These are phyloP conservation scores for Perognathus longimembris DNA, from an alignment of 2,113 vertebrate species.

Conservation along the genomic window DNA sequence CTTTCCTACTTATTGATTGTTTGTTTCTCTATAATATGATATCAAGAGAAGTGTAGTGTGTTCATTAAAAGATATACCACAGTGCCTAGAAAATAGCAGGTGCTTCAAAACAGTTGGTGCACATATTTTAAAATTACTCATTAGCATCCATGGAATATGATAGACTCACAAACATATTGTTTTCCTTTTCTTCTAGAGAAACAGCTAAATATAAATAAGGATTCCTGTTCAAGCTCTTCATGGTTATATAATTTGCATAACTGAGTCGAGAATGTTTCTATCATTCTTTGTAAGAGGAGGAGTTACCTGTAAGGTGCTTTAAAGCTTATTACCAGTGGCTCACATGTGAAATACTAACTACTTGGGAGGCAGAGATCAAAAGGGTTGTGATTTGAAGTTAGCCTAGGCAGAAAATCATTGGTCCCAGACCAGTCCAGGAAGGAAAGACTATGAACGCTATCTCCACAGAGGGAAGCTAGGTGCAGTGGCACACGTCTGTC, in stretches of 20 bases:
- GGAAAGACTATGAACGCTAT: too few species aligned
- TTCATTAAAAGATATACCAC: background rate
- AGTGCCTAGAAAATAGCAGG: background rate
- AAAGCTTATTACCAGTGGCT: too few species aligned
- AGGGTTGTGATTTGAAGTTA: too few species aligned
- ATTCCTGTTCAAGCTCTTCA: background rate
- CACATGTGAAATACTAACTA: too few species aligned
- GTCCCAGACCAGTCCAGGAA: too few species aligned
- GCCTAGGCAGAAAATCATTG: too few species aligned
- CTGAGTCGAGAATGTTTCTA: background rate
- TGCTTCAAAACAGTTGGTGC: background rate
- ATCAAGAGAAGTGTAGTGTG: background rate
- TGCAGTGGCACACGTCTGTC: too few species aligned
- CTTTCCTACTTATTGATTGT: background rate
- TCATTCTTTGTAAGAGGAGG: background rate
- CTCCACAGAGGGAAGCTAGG: too few species aligned
- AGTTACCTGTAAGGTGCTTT: background rate
- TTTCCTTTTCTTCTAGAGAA: background rate
- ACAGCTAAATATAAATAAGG: background rate
- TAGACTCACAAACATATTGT: background rate
- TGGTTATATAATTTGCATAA: background rate
- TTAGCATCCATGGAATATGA: background rate
- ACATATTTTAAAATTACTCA: background rate
- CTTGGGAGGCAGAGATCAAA: too few species aligned
- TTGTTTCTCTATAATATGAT: background rate